These are phyloP conservation scores for Perca flavescens DNA, from an alignment of 2,113 vertebrate species.

Conservation along the genomic window DNA sequence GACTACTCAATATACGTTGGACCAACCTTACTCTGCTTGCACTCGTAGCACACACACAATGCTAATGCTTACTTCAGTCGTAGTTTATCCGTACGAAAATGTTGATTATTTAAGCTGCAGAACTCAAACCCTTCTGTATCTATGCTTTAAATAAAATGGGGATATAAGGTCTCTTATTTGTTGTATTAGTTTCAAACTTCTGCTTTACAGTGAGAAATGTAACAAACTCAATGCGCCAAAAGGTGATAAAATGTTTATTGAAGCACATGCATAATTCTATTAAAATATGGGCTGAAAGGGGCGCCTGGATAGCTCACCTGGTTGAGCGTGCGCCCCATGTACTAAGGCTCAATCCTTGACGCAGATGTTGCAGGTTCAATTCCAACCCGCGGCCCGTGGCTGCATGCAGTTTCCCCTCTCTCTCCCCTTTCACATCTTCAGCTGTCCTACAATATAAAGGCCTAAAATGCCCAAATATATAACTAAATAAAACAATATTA, in stretches of 20 bases:
- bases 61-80: background rate
- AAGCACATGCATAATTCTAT: background rate
- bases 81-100: background rate
- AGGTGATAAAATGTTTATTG: background rate
- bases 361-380: no score
- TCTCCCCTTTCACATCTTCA: no score
- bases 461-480: no score
- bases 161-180: background rate
- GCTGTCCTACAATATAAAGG: no score
- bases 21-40: slow-evolving; percentile 1
- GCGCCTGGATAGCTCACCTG: no score
- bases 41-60: background rate
- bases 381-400: no score
- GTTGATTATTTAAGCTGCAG: background rate
- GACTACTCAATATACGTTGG: background rate
- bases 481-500: no score
- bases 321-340: no score
- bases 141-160: background rate
- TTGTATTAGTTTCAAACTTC: background rate
- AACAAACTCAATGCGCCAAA: background rate
- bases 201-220: background rate
- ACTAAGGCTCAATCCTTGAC: no score
- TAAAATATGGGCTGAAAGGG: background rate
- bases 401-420: no score
- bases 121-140: background rate